A percentile compares a stretch with the other conserved stretches of the same genome.
Conservation (phyloP, 2,797 vertebrate genomes). For the Tympanoctomys barrerae region DNA sequence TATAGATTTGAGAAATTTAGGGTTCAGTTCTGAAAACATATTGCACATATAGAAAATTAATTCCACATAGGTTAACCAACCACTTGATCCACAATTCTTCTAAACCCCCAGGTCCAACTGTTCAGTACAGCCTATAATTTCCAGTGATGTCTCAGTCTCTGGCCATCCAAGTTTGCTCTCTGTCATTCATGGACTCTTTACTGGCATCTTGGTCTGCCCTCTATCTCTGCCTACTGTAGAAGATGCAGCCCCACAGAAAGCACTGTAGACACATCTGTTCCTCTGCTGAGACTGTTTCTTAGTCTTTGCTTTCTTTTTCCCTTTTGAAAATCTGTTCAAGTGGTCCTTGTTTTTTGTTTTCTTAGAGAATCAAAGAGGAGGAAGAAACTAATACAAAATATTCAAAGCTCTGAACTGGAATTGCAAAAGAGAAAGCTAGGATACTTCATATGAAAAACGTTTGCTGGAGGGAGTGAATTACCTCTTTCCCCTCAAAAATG, state of each 20-base stretch:
- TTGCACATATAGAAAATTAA: neutral
- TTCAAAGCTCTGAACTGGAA: neutral
- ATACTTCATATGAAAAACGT: slow-evolving; percentile 42
- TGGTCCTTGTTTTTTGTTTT: slow-evolving; percentile 3
- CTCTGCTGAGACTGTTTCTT: neutral
- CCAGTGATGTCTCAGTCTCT: neutral
- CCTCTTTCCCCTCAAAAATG: slow-evolving; percentile 26
- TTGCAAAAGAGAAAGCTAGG: slow-evolving; percentile 28
- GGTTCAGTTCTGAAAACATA: slow-evolving; percentile 20
- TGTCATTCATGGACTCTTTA: neutral
- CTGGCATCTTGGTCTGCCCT: neutral
- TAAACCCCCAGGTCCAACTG: neutral
- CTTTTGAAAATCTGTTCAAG: slow-evolving; percentile 29
- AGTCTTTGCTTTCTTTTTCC: neutral
- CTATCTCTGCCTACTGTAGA: neutral
- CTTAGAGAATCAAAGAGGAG: neutral
- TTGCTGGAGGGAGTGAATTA: slow-evolving; percentile 43
- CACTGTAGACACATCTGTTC: neutral
- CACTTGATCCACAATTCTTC: neutral
- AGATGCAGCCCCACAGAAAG: neutral
- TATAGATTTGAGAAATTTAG: neutral
- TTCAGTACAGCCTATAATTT: neutral
- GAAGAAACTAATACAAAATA: neutral
- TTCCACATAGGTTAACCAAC: neutral
- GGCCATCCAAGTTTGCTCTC: neutral